Evolutionary conservation across 2,113 vertebrate species (phyloP).

Genomic region (Diglossa brunneiventris): DNA sequence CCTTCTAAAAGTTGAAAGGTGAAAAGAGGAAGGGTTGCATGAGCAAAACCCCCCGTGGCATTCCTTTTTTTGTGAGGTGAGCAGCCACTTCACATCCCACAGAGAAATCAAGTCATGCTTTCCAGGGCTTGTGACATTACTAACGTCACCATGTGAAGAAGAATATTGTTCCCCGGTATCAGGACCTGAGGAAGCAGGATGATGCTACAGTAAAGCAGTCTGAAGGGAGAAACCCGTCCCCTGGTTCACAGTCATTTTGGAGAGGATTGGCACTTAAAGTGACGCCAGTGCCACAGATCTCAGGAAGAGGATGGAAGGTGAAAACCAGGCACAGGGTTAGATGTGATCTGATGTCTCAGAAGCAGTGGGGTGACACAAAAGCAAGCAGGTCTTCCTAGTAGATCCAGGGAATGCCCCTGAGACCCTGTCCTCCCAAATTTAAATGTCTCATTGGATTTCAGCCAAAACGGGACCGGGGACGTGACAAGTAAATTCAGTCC

Average conservation of each 20-base stretch:
- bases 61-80: not conserved
- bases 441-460: not conserved
- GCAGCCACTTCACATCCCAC: not conserved
- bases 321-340: not conserved
- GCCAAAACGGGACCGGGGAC: not conserved
- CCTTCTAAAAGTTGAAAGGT: not conserved
- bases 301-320: accelerated
- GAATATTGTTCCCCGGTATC: accelerated
- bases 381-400: not conserved
- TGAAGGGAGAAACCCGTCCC: not conserved
- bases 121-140: not conserved
- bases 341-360: not conserved
- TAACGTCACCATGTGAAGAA: accelerated
- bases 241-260: not conserved
- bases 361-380: not conserved
- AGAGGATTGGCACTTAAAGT: not conserved
- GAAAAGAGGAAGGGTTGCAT: not conserved
- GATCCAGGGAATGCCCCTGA: no score
- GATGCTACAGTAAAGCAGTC: not conserved
- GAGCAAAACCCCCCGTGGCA: accelerated
- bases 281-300: not conserved
- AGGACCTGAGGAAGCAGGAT: not conserved
- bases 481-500: not conserved
- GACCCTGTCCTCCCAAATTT: not conserved
- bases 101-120: not conserved